Evolutionary conservation across 2,888 invertebrate species (phyloP), one percentile per base, ranked within the genome.

Genomic region (Agrypnus murinus): DNA sequence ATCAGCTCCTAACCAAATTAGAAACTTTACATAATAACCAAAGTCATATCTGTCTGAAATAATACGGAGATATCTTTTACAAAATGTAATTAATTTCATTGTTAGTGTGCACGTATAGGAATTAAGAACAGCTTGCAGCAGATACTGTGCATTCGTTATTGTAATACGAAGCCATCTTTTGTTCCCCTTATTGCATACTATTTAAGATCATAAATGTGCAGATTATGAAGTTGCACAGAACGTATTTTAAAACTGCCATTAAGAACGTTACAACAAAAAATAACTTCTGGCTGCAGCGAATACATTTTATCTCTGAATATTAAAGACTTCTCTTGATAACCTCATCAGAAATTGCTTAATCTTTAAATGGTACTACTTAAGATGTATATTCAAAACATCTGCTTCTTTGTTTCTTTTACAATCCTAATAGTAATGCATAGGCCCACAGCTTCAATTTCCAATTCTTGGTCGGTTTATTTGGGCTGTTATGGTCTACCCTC

Each of bases 401-500:
- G 40, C 62, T 62, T 53, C 46, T 31, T 25, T 38, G 19, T 45
- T 17, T 31, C 31, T 36, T 48, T n/a, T n/a, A 12, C 36, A 46
- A 32, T 34, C 48, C 31, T 50, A 64, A 69, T 58, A 69, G 64
- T 57, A 63, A 55, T 36, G 32, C 45, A 40, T 53, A 9, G 59
- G 40, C 64, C 53, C 64, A 34, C 46, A 53, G 53, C 65, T 32
- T 60, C 65, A 69, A 69, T 70, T 70, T 70, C 65, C 70, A 65
- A 70, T 70, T 65, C 62, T 70, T 70, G 65, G 50, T 65, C 60
- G 70, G 65, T 70, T 65, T 70, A 65, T 66, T 66, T 66, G 65
- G 60, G 55, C 63, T 63, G 71, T 71, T 67, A 59, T 48, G 62
- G 66, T 67, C 59, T 67, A 67, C 48, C 63, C 67, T 66, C 46